A percentile compares a stretch with the other conserved stretches of the same genome.
These are phyloP conservation scores for Drosophila guanche DNA, from an alignment of 1,140 invertebrate genomes.

Conservation along the genomic window DNA sequence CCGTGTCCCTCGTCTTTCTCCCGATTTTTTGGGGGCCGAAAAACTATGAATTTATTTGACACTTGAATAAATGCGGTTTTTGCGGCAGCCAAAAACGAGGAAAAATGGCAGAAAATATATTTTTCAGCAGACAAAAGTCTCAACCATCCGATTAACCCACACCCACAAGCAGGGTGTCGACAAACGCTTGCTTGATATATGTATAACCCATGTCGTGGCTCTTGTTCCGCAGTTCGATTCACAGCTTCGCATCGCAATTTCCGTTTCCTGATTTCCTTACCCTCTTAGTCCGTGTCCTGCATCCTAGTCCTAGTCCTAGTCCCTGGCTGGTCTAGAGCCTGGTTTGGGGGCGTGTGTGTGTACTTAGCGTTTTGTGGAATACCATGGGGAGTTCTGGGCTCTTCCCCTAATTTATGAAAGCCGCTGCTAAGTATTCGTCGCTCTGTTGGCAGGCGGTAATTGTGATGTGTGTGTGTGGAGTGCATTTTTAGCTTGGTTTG, in stretches of 20 bases:
- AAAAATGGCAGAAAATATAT: conserved; percentile 74
- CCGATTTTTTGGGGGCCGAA: conserved; percentile 20
- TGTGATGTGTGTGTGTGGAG: conserved; percentile 60
- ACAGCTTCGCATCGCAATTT: conserved; percentile 72
- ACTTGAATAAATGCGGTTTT: conserved; percentile 83
- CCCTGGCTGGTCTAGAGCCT: not conserved
- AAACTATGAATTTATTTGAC: conserved; percentile 83
- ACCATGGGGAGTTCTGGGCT: conserved; percentile 58
- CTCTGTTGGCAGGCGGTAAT: conserved; percentile 53
- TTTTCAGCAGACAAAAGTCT: conserved; percentile 52
- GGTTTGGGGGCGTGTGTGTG: conserved; percentile 34
- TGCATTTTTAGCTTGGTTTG: conserved; percentile 48
- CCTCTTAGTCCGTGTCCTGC: conserved; percentile 8
- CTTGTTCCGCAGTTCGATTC: conserved; percentile 70
- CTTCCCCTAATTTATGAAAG: conserved; percentile 75
- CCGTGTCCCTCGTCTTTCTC: not conserved
- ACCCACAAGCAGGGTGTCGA: conserved; percentile 23
- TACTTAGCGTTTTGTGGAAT: conserved; percentile 75
- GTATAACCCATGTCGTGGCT: conserved; percentile 65
- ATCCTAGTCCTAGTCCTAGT: too few relatives aligned
- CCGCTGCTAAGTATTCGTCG: conserved; percentile 49
- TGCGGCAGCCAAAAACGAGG: conserved; percentile 64
- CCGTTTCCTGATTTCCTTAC: conserved; percentile 74
- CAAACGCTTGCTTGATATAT: conserved; percentile 60
- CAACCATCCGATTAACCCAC: conserved; percentile 3